These are phyloP conservation scores for Lysandra bellargus DNA, from an alignment of 2,888 invertebrate genomes.

Conservation along the genomic window DNA sequence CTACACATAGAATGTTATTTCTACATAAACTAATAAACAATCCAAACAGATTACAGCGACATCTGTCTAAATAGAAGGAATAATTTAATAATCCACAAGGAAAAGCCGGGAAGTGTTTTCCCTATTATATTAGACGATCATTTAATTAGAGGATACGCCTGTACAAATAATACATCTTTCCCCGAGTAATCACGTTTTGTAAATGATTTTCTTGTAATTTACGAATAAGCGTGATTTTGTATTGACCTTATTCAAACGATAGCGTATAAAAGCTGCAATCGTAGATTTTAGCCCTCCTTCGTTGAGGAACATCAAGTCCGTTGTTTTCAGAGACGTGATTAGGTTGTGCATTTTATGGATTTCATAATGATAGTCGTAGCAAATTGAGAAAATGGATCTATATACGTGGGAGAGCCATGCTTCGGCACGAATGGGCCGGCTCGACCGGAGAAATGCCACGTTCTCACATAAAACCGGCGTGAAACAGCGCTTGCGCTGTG, in stretches of 20 bases:
- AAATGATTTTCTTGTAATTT: neutral
- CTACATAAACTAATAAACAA: neutral
- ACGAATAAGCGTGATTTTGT: neutral
- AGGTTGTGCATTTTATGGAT: too few species aligned
- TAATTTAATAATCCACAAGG: slow-evolving; percentile 14
- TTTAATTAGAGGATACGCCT: slow-evolving; percentile 6
- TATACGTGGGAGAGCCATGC: too few species aligned
- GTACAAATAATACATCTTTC: slow-evolving; percentile 9
- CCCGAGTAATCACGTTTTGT: neutral
- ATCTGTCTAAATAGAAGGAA: slow-evolving; percentile 22
- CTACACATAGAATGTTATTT: neutral
- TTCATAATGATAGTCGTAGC: too few species aligned
- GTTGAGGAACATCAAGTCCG: too few species aligned
- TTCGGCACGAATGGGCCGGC: too few species aligned
- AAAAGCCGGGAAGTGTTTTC: slow-evolving; percentile 4
- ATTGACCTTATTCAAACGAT: neutral
- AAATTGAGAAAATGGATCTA: too few species aligned
- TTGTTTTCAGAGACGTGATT: too few species aligned
- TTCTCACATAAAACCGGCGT: too few species aligned
- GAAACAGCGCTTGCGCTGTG: too few species aligned
- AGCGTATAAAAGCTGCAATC: neutral
- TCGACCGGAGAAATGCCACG: too few species aligned
- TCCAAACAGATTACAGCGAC: neutral
- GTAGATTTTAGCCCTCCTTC: too few species aligned
- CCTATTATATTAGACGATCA: neutral